These are phyloP conservation scores for Ganaspis brasiliensis DNA, from an alignment of 2,888 invertebrate genomes.

Conservation along the genomic window DNA sequence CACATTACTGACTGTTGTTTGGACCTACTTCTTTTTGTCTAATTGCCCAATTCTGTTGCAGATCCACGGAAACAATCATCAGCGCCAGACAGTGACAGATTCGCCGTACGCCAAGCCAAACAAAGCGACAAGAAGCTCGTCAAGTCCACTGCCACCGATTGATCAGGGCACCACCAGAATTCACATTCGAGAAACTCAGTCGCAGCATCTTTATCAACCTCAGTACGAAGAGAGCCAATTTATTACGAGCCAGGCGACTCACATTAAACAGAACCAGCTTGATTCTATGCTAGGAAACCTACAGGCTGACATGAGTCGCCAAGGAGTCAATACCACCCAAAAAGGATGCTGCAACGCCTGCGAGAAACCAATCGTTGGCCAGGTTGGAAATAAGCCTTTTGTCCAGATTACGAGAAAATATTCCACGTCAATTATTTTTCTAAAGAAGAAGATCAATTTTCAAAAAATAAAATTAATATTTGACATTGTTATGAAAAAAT, in stretches of 20 bases:
- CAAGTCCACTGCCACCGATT: constrained; percentile 82
- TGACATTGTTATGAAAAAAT: no score
- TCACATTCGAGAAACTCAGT: constrained; percentile 76
- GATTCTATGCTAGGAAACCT: constrained; percentile 96
- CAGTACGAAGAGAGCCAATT: constrained; percentile 80
- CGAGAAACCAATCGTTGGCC: constrained; percentile 99
- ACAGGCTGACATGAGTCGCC: constrained; percentile 98
- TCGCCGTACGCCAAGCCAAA: constrained; percentile 87
- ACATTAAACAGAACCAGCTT: constrained; percentile 85
- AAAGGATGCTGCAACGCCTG: constrained; percentile 99
- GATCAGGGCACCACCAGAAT: constrained; percentile 68
- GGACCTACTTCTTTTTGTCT: no score
- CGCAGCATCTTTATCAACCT: constrained; percentile 77
- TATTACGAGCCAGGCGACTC: constrained; percentile 65
- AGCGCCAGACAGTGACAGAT: constrained; percentile 86
- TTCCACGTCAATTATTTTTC: not conserved
- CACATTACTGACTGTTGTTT: no score
- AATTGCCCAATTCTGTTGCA: constrained; percentile 73
- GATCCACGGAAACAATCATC: constrained; percentile 85
- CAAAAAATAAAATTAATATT: no score
- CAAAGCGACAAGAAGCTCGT: constrained; percentile 83
- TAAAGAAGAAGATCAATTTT: no score
- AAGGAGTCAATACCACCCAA: constrained; percentile 99
- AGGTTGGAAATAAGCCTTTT: constrained; percentile 86
- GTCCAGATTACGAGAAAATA: no score